A percentile compares a stretch with the other conserved stretches of the same genome.
These are phyloP conservation scores for Hanleya hanleyi DNA, from an alignment of 2,888 invertebrate genomes.

Conservation along the genomic window DNA sequence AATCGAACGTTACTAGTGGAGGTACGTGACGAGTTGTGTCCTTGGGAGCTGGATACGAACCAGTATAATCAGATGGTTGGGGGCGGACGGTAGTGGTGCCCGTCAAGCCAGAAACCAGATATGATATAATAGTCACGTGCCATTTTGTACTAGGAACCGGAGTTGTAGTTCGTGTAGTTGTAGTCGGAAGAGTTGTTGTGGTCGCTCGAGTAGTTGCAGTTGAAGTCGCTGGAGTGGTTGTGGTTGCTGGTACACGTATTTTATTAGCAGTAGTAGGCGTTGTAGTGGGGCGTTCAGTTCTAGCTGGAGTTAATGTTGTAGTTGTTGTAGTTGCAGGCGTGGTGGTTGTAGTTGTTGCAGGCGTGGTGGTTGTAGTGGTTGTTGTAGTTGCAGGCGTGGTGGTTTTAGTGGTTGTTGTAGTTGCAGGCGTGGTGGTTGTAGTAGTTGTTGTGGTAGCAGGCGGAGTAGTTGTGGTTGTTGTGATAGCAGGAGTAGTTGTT, in stretches of 20 bases:
- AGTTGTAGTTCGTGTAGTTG: not conserved
- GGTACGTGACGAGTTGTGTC: too few relatives aligned
- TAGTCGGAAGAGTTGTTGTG: not conserved
- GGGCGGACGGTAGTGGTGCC: too few relatives aligned
- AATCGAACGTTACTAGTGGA: too few relatives aligned
- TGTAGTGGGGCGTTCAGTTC: not conserved
- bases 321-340: not conserved
- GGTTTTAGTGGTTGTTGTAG: not conserved
- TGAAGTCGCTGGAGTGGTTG: not conserved
- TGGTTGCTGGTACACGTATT: not conserved
- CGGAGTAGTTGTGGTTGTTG: not conserved
- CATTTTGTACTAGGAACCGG: not conserved
- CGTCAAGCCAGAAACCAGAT: too few relatives aligned
- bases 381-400: not conserved
- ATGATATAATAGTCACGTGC: too few relatives aligned
- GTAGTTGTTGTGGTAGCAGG: not conserved
- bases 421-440: not conserved
- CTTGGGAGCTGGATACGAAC: too few relatives aligned
- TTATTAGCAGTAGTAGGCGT: not conserved
- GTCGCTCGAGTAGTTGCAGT: not conserved
- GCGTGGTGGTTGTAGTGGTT: not conserved
- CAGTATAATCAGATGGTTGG: too few relatives aligned
- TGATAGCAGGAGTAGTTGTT: not conserved
- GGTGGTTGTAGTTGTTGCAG: not conserved
- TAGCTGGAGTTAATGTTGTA: not conserved